Evolutionary conservation across 1,140 invertebrate species (phyloP).

Genomic region (Trinorchestia longiramus): DNA sequence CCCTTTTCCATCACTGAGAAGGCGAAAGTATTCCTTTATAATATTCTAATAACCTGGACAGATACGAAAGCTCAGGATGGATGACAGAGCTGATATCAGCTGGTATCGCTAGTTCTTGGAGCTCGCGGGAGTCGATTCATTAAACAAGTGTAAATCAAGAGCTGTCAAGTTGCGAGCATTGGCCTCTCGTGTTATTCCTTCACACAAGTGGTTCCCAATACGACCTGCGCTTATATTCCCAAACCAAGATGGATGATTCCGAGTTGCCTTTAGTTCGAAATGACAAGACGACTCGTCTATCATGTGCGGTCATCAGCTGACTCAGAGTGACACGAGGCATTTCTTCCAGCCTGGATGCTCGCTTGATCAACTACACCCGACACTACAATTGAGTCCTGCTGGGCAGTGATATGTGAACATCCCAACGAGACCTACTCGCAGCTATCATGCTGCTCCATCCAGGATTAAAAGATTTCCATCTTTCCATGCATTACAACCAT

Average conservation of each 20-base stretch:
- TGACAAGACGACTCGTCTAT: neutral
- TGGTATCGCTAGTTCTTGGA: neutral
- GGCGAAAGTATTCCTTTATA: neutral
- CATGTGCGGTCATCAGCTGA: neutral
- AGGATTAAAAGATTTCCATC: neutral
- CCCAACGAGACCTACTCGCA: neutral
- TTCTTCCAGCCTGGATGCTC: neutral
- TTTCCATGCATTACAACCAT: neutral
- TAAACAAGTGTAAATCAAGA: neutral
- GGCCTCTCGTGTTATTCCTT: neutral
- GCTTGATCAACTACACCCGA: neutral
- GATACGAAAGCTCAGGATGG: neutral
- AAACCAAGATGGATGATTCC: neutral
- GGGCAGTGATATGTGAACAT: neutral
- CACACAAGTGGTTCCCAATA: neutral
- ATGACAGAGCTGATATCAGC: neutral
- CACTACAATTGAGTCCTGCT: neutral
- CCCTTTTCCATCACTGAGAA: neutral
- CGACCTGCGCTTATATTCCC: neutral
- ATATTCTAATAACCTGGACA: neutral
- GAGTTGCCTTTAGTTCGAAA: neutral
- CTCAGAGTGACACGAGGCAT: neutral
- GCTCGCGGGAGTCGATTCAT: neutral
- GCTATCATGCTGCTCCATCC: neutral
- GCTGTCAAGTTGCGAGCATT: slow-evolving; percentile 6